Base-by-base conservation (phyloP, 1,140 invertebrate genomes). In the Chironomus tepperi region DNA sequence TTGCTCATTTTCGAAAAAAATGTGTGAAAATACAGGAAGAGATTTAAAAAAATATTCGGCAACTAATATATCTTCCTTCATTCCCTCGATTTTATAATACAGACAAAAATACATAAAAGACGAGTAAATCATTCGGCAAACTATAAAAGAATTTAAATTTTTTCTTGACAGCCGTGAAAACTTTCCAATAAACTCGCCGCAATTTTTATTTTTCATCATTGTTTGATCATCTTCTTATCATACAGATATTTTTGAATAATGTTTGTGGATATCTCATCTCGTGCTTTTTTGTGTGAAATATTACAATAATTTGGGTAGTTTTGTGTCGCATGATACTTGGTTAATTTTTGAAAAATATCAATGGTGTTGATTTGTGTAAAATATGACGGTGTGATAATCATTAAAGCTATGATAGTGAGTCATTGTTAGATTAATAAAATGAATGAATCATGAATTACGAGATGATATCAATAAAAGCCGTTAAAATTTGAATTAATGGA, bases 151-250 rank as follows among this genome's bases (percentile, higher is more conserved):
- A 57, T 57, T n/a, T 12, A 57, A 47, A 47, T n/a, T 57, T 57
- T 57, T 57, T 15, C 47, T 57, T 57, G 47, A 57, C 47, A 57
- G n/a, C 12, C 47, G 47, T 57, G 47, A 57, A 57, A 57, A 57
- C 47, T 57, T 57, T 57, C 47, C 47, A 57, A 57, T 57, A 57
- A 57, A 57, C 47, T n/a, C 12, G n/a, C 12, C 47, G 47, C 12
- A n/a, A 57, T 57, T 57, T 57, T 57, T 57, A 12, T n/a, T 57
- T 3, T n/a, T 57, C 47, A 57, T 57, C 47, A 57, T 57, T 57
- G 47, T 57, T 57, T 57, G 47, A 57, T 57, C 47, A 57, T 57
- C 47, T n/a, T 57, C 47, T 57, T 57, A 57, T 57, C 47, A 57
- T 57, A 3, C 12, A 12, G 12, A 57, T 57, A n/a, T n/a, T 12